These are phyloP conservation scores for Pseudopleuronectes americanus DNA, from an alignment of 2,797 vertebrate species.

Conservation along the genomic window DNA sequence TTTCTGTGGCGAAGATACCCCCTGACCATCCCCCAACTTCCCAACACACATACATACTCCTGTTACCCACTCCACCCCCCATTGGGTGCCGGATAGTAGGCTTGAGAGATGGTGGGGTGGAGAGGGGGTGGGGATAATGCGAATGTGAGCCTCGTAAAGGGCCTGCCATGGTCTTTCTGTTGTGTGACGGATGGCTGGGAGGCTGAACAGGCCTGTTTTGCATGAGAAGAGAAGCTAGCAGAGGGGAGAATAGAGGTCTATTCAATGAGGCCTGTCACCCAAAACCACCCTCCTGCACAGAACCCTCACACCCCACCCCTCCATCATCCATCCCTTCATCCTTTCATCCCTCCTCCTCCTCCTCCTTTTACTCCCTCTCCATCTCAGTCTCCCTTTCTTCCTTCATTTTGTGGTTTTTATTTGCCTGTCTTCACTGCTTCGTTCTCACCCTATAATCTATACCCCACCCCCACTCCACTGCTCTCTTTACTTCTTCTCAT, in stretches of 20 bases:
- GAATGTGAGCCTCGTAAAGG: slow-evolving; percentile 86
- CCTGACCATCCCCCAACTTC: slow-evolving; percentile 64
- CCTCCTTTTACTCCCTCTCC: slow-evolving; percentile 61
- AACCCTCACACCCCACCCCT: slow-evolving; percentile 73
- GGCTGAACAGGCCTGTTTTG: slow-evolving; percentile 84
- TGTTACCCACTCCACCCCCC: slow-evolving; percentile 75
- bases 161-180: slow-evolving; percentile 88
- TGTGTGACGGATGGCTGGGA: slow-evolving; percentile 88
- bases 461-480: slow-evolving; percentile 48
- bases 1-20: slow-evolving; percentile 72
- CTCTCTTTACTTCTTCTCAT: slow-evolving; percentile 72
- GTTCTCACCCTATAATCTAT: slow-evolving; percentile 66
- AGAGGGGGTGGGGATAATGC: slow-evolving; percentile 82
- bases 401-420: slow-evolving; percentile 67
- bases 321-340: slow-evolving; percentile 78
- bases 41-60: slow-evolving; percentile 59
- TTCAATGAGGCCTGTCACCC: slow-evolving; percentile 84
- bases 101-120: slow-evolving; percentile 54
- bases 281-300: slow-evolving; percentile 74
- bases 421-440: slow-evolving; percentile 52
- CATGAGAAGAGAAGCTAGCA: slow-evolving; percentile 85
- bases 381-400: slow-evolving; percentile 73
- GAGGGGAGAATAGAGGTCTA: slow-evolving; percentile 84
- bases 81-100: slow-evolving; percentile 82
- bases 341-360: slow-evolving; percentile 66